These are phyloP conservation scores for Patiria miniata DNA, from an alignment of 35 echinoderm and acorn worm species.

Conservation along the genomic window DNA sequence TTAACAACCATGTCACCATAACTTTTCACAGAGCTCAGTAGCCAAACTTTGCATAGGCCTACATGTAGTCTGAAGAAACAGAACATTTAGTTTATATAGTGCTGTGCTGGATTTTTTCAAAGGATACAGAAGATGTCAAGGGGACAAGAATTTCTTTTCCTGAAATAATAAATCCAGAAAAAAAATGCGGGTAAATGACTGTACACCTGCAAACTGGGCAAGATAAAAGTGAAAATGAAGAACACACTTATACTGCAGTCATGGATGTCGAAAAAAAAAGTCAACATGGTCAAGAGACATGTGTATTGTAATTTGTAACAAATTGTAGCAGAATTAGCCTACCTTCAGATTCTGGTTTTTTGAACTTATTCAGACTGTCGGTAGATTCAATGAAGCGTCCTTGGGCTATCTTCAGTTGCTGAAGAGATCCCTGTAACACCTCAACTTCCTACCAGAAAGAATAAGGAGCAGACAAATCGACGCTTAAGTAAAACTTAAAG, in stretches of 20 bases:
- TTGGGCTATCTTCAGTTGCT: conserved; percentile 94
- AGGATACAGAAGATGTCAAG: conserved; percentile 94
- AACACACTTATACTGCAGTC: too few relatives aligned
- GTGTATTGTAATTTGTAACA: too few relatives aligned
- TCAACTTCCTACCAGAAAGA: conserved; percentile 76
- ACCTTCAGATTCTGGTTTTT: conserved; percentile 79
- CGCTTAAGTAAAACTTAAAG: neutral
- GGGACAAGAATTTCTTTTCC: conserved; percentile 90
- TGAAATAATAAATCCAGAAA: conserved; percentile 40
- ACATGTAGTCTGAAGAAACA: too few relatives aligned
- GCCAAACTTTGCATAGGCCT: too few relatives aligned
- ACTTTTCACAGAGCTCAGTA: too few relatives aligned
- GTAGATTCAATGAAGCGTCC: conserved; percentile 83
- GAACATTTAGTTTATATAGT: too few relatives aligned
- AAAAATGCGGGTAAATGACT: neutral
- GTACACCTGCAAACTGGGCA: too few relatives aligned
- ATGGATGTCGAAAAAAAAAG: neutral
- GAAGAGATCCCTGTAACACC: conserved; percentile 80
- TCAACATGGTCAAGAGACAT: neutral
- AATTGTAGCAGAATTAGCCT: too few relatives aligned
- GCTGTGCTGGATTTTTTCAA: neutral
- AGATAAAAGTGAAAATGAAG: too few relatives aligned
- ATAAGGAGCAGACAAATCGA: neutral
- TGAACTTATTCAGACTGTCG: conserved; percentile 80
- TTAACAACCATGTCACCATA: too few relatives aligned